Base-by-base conservation (phyloP, 2,797 vertebrate species). In the Fringilla coelebs region DNA sequence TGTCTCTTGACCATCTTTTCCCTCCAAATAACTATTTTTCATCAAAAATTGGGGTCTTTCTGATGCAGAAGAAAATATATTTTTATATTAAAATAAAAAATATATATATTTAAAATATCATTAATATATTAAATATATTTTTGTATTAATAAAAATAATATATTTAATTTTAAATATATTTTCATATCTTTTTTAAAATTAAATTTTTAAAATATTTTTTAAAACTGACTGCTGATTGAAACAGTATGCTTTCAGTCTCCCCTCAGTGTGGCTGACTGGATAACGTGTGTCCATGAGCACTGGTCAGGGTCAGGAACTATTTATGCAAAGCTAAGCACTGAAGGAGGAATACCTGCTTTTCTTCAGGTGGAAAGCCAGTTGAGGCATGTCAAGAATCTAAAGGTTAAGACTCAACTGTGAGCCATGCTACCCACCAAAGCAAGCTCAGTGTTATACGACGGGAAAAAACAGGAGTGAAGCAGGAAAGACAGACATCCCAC, bases 351-450 rank as follows among this genome's bases (percentile, higher is more conserved):
- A 96, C 88, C 90, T 92, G 88, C 91, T 96, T 96, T 94, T 95
- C 85, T 82, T 96, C 95, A 97, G 91, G 93, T 92, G 76, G 76
- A 76, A 95, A 91, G 57, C 95, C 85, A 94, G 96, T 96, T 96
- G 90, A 98, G 97, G 96, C 93, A 98, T 68, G 96, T 74, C 85
- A 97, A 93, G 97, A 98, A 98, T 98, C 96, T 92, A 88, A 75
- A 95, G 97, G 96, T 89, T 91, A 93, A 96, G 93, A 92, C 82
- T 94, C 74, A 85, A 86, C 65, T 34, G 49, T 85, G 95, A 96
- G 82, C 94, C 45, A 31, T 25, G 60, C 52, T 84, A 49, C 36
- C 84, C 75, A 88, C 48, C 73, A 88, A 88, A 96, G 58, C 68
- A 89, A 76, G 28, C 51, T 91, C 85, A 87, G 73, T 1, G 0